Base-by-base conservation (phyloP, 1,140 invertebrate genomes). In the Melipona quadrifasciata region DNA sequence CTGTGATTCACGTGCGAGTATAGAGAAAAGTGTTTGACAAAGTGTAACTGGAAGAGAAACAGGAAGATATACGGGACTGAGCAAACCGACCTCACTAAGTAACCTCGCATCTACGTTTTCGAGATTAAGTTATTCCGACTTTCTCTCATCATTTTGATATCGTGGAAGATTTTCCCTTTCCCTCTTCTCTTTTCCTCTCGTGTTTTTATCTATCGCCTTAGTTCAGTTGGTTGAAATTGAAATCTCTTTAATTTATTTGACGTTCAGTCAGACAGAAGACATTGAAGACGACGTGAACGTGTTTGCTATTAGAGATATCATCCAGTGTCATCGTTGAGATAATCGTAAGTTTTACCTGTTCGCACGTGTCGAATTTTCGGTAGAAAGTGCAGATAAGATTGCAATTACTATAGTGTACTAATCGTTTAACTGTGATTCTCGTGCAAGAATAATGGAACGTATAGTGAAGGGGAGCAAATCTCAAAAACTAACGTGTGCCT, bases 341-440 rank as follows among this genome's bases (percentile, higher is more conserved):
- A 61, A 1, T 12, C 58, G 24, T 27, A 79, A 24, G 31, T 31
- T 31, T 31, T 31, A 31, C 31, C 31, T 31, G 17, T 57, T 70
- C 12, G 19, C 47, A 24, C 27, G n/a, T 65, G 24, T 39, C 21
- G 34, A 68, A 6, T 61, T 19, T 83, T 77, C 21, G 74, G 17
- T 64, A n/a, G n/a, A 10, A 34, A 78, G 57, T 71, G 55, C 51
- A 57, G 11, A 76, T 53, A 16, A 57, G n/a, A 53, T 34, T 55
- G 65, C 64, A 51, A 58, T 57, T 51, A 64, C 76, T 82, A 76
- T 34, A 68, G 57, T 27, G 82, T 72, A 76, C 68, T 73, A 67
- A 77, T 55, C 68, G 47, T 71, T 80, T 53, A 88, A 84, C 88
- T 89, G 88, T 91, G 86, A 90, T 91, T 91, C 67, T 64, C 70